Base-by-base conservation (phyloP, 2,888 invertebrate genomes). In the Ephialtes manifestator region DNA sequence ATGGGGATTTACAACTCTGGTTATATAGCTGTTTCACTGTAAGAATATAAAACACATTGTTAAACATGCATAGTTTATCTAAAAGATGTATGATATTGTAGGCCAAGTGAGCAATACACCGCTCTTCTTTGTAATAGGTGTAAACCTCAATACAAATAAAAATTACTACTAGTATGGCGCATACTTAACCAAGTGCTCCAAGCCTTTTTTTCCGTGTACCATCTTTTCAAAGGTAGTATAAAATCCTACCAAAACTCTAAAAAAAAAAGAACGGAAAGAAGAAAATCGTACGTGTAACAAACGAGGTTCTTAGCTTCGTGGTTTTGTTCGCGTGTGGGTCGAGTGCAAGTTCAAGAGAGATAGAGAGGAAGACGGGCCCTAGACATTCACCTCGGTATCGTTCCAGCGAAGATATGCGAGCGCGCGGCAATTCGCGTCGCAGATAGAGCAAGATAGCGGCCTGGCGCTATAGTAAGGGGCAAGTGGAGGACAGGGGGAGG, bases 391-490 rank as follows among this genome's bases (percentile, higher is more conserved):
- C 79, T 78, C 81, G 77, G 35, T 74, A 77, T 74, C 68, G 78
- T 81, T 78, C 77, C 39, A 31, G 48, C 53, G 77, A 70, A 81
- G 84, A 84, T 84, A 84, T 74, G 84, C 81, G 76, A 51, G 11
- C 53, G 39, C 53, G 72, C 28, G 58, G 79, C 78, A 81, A 85
- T 81, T 78, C 78, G 31, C 76, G 43, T 81, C 67, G 76, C 39
- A 71, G 63, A 65, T 75, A 55, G 48, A 84, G 75, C 75, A 78
- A 81, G 81, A 84, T 81, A 84, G 84, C 43, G 60, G 53, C 63
- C 43, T 48, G 51, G 51, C 72, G 71, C 70, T 71, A 77, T 67
- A n/a, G 65, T 24, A 39, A 46, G 63, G 48, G 39, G 15, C 48
- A 10, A 68, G 11, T 2, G 20, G n/a, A 39, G 43, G 46, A n/a